A percentile compares a stretch with the other conserved stretches of the same genome.
Conservation (phyloP, 2,797 vertebrate genomes). For the Rhinatrema bivittatum region DNA sequence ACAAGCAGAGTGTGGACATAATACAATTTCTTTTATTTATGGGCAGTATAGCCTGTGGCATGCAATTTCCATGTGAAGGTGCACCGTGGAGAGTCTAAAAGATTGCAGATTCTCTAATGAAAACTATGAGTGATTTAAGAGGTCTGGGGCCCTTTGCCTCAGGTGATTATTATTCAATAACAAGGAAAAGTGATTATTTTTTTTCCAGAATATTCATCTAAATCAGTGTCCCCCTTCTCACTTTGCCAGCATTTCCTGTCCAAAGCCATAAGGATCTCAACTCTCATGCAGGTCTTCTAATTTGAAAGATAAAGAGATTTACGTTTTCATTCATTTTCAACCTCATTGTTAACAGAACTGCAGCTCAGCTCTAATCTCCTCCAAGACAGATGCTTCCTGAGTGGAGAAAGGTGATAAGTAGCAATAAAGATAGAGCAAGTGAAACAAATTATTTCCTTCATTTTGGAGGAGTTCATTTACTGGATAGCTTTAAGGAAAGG, state of each 20-base stretch:
- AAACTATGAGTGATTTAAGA: constrained; percentile 36
- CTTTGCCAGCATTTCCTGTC: constrained; percentile 17
- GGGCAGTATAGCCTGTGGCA: constrained; percentile 25
- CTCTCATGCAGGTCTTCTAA: constrained; percentile 16
- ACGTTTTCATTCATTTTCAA: constrained; percentile 25
- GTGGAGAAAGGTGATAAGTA: constrained; percentile 36
- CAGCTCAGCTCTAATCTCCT: constrained; percentile 20
- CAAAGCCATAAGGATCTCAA: constrained; percentile 14
- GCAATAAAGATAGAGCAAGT: constrained; percentile 31
- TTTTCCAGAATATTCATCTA: constrained; percentile 18
- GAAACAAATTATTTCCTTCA: constrained; percentile 34
- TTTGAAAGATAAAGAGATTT: constrained; percentile 22
- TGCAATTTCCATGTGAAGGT: constrained; percentile 24
- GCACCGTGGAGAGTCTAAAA: constrained; percentile 17
- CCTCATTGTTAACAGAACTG: constrained; percentile 18
- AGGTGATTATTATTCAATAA: constrained; percentile 31
- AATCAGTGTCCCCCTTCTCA: constrained; percentile 15
- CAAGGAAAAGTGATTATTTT: constrained; percentile 19
- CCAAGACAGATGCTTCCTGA: constrained; percentile 4
- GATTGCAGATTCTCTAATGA: constrained; percentile 28
- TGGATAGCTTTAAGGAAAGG: too few relatives aligned
- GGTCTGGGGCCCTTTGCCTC: constrained; percentile 21
- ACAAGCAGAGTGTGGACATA: constrained; percentile 20
- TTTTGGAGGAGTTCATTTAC: too few relatives aligned
- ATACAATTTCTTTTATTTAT: constrained; percentile 39